These are phyloP conservation scores for Candoia aspera DNA, from an alignment of 2,113 vertebrate genomes.

Conservation along the genomic window DNA sequence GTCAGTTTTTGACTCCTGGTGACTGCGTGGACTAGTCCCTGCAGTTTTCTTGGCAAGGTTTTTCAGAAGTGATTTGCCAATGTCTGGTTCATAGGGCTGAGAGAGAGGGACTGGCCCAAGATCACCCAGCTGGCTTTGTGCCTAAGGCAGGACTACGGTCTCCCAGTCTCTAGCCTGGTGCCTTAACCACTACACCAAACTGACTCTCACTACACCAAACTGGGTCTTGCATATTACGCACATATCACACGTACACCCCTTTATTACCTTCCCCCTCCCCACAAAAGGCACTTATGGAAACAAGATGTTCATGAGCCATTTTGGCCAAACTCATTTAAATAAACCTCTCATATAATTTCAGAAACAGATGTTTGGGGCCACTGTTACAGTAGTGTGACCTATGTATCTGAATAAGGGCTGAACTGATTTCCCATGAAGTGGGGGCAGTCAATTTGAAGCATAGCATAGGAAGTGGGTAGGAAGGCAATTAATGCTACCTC, in stretches of 20 bases:
- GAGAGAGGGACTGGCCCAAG: not conserved
- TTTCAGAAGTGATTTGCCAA: not conserved
- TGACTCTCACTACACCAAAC: not conserved
- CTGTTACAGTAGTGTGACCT: not conserved
- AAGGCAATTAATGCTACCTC: not conserved
- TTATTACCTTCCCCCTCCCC: not conserved
- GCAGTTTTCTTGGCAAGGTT: not conserved
- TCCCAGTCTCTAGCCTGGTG: not conserved
- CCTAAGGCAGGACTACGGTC: not conserved
- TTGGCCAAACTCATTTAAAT: constrained; percentile 64
- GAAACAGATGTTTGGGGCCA: constrained; percentile 61
- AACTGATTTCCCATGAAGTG: not conserved
- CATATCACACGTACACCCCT: constrained; percentile 19
- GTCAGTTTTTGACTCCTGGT: too few relatives aligned
- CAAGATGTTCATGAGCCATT: constrained; percentile 68
- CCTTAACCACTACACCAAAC: not conserved
- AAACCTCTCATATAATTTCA: constrained; percentile 65
- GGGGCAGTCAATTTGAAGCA: not conserved
- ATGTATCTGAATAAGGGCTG: not conserved
- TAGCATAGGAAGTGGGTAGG: not conserved
- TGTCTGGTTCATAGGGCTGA: not conserved
- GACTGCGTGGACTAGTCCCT: too few relatives aligned
- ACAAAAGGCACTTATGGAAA: constrained; percentile 62
- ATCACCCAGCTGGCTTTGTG: not conserved
- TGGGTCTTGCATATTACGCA: not conserved